Conservation (phyloP, 1,140 invertebrate genomes). For the Ooceraea biroi region DNA sequence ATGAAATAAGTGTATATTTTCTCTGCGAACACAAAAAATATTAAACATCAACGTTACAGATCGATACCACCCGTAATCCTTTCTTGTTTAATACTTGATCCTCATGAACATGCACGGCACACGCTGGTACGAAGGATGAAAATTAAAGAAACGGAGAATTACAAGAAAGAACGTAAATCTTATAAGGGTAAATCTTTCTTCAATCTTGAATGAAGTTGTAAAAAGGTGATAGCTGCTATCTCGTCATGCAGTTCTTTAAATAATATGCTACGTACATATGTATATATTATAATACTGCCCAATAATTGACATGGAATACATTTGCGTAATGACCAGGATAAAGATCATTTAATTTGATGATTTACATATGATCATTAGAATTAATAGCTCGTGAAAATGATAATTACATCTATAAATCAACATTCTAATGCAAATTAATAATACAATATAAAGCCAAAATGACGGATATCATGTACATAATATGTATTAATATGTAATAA, state of each 20-base stretch:
- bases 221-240: neutral
- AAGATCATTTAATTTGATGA: conserved; percentile 51
- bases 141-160: conserved; percentile 66
- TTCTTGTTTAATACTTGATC: conserved; percentile 66
- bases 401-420: conserved; percentile 55
- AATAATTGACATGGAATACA: neutral
- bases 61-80: conserved; percentile 66
- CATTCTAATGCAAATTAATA: conserved; percentile 62
- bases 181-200: neutral
- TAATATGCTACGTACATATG: neutral
- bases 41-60: conserved; percentile 29
- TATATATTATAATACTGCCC: neutral
- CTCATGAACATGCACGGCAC: conserved; percentile 22
- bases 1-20: neutral
- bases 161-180: conserved; percentile 19
- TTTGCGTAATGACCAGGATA: conserved; percentile 22
- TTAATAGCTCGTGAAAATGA: conserved; percentile 61
- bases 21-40: neutral
- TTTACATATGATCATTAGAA: conserved; percentile 61
- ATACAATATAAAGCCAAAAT: conserved; percentile 43
- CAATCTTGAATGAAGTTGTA: neutral
- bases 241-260: neutral
- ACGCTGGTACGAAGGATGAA: conserved; percentile 53
- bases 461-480: conserved; percentile 25
- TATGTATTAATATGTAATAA: conserved; percentile 35